Percentiles rank a stretch among this genome's conserved stretches.
Conservation (phyloP, 2,797 vertebrate species). For the Artibeus lituratus region DNA sequence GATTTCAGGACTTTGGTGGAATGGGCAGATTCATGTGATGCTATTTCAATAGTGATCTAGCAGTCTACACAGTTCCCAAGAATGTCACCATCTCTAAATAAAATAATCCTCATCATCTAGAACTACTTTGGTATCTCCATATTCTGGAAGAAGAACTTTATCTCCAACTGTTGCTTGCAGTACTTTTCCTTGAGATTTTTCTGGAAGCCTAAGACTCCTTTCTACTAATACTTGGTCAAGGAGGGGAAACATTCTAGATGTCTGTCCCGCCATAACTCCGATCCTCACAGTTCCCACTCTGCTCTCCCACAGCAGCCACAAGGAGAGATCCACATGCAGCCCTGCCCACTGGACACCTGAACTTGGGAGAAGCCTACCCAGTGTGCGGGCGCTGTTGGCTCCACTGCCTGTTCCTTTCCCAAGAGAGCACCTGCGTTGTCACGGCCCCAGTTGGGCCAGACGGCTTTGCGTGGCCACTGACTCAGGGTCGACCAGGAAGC, state of each 20-base stretch:
- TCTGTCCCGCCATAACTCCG: neutral
- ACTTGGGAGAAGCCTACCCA: neutral
- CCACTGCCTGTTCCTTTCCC: neutral
- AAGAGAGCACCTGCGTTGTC: neutral
- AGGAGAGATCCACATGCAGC: neutral
- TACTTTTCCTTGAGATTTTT: constrained; percentile 85
- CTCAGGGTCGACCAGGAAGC: neutral
- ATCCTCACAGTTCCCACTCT: neutral
- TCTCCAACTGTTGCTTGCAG: constrained; percentile 96
- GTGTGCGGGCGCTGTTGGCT: too few species aligned
- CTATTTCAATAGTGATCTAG: constrained; percentile 78
- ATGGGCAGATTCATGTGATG: constrained; percentile 72
- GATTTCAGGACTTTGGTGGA: neutral
- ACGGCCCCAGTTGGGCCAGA: neutral
- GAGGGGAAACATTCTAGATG: neutral
- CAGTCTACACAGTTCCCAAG: constrained; percentile 94
- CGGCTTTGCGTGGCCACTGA: fast-evolving
- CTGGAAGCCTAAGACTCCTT: neutral
- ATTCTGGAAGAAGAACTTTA: constrained; percentile 95
- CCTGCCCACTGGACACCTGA: neutral
- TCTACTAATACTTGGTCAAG: neutral
- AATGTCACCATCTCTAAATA: constrained; percentile 97
- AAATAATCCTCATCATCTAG: constrained; percentile 97
- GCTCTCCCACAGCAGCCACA: neutral
- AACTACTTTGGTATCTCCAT: constrained; percentile 94